These are phyloP conservation scores for Sebastes itinus DNA, from an alignment of 2,797 vertebrate species.

Conservation along the genomic window DNA sequence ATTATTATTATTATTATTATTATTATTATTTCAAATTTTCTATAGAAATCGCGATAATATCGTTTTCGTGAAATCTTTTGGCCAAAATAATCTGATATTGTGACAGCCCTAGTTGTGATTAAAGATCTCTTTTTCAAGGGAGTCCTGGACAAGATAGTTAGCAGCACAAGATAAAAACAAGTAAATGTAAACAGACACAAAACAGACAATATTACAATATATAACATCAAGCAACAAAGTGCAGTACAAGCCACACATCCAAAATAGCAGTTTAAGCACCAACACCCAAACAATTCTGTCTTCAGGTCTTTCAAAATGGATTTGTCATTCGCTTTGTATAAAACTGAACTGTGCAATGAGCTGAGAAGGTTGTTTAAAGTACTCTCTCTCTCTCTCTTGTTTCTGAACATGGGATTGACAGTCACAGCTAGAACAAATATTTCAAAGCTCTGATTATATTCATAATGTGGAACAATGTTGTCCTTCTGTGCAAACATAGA, in stretches of 20 bases:
- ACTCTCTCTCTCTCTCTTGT: neutral
- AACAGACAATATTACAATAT: neutral
- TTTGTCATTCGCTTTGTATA: neutral
- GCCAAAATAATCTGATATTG: no score
- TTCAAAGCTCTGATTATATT: slow-evolving; percentile 1
- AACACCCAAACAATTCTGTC: neutral
- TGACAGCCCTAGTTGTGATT: neutral
- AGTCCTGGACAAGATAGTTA: neutral
- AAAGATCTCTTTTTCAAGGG: neutral
- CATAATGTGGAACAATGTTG: neutral
- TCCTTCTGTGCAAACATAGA: neutral
- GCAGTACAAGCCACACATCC: neutral
- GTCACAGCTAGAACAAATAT: neutral
- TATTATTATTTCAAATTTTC: no score
- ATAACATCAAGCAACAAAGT: neutral
- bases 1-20: no score
- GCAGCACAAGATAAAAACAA: neutral
- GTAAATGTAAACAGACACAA: neutral
- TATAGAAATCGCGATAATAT: no score
- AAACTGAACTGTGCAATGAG: neutral
- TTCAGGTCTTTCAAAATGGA: neutral
- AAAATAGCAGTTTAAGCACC: neutral
- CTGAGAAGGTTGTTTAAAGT: neutral
- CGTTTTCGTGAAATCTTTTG: no score
- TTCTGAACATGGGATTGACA: neutral